Evolutionary conservation across 1,140 invertebrate genomes (phyloP).

Genomic region (Euglossa dilemma): DNA sequence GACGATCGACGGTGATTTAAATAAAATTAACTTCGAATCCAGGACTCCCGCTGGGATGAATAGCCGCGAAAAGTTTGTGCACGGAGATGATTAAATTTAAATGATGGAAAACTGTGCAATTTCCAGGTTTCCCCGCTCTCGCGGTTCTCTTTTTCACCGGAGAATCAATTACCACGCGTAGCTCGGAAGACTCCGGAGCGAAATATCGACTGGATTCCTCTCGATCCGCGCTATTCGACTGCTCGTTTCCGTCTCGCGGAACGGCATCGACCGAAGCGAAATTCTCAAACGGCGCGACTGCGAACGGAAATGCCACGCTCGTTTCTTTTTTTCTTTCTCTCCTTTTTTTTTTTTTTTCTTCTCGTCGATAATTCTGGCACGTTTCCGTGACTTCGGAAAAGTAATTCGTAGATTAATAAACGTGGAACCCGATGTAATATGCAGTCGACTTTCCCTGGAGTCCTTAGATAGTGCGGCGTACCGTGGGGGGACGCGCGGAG

Average conservation of each 20-base stretch:
- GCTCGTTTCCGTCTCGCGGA: neutral
- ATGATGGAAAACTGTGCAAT: neutral
- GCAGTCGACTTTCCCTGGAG: conserved; percentile 44
- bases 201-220: neutral
- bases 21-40: too few relatives aligned
- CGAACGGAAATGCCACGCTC: neutral
- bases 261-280: too few relatives aligned
- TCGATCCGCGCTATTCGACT: neutral
- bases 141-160: too few relatives aligned
- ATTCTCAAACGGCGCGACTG: neutral
- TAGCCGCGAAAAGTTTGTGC: neutral
- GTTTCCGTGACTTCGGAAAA: neutral
- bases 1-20: too few relatives aligned
- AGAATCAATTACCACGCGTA: neutral
- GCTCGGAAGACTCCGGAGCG: neutral
- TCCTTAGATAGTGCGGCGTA: conserved; percentile 56
- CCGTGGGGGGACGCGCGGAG: conserved; percentile 29
- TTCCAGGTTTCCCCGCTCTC: neutral
- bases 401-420: conserved; percentile 47
- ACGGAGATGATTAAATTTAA: neutral
- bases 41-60: neutral
- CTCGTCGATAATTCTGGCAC: neutral
- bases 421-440: conserved; percentile 30
- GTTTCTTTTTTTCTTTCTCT: neutral
- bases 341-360: too few relatives aligned